A percentile compares a stretch with the other conserved stretches of the same genome.
Conservation (phyloP, 2,113 vertebrate genomes). For the Poeciliopsis retropinna region DNA sequence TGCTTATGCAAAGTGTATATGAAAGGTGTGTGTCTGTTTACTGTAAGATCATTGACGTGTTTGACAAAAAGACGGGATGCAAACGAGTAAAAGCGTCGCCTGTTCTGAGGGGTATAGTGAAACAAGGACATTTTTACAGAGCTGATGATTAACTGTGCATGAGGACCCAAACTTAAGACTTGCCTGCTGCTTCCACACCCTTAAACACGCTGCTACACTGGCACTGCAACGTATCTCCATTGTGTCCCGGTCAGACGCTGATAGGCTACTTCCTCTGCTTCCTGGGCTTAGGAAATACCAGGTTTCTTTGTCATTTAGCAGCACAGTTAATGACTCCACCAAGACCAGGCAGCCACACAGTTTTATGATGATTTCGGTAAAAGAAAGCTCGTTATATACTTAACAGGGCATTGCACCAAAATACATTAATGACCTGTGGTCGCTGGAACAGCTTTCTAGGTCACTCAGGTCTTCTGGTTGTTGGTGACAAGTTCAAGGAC, state of each 20-base stretch:
- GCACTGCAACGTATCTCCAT: slow-evolving; percentile 7
- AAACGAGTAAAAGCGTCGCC: background rate
- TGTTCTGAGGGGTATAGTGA: background rate
- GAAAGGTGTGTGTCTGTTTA: slow-evolving; percentile 53
- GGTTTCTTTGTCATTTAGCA: slow-evolving; percentile 28
- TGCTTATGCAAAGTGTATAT: slow-evolving; percentile 37
- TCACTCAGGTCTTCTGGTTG: too few relatives aligned
- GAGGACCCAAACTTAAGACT: background rate
- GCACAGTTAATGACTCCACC: background rate
- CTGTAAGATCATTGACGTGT: slow-evolving; percentile 18
- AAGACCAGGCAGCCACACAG: background rate
- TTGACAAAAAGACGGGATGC: slow-evolving; percentile 25
- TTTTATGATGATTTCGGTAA: background rate
- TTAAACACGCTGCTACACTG: slow-evolving; percentile 38
- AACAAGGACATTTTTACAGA: slow-evolving; percentile 1
- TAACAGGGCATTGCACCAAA: too few relatives aligned
- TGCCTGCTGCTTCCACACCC: slow-evolving; percentile 41
- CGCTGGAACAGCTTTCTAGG: background rate
- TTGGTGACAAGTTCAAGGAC: too few relatives aligned
- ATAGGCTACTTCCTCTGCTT: slow-evolving; percentile 65
- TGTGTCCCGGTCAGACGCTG: slow-evolving; percentile 26
- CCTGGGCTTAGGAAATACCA: slow-evolving; percentile 61
- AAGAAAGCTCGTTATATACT: background rate
- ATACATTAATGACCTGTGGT: too few relatives aligned
- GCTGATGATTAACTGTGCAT: slow-evolving; percentile 52